phyloP scores from a whole-genome alignment of 2,797 vertebrate genomes.

The Cyclura pinguis region DNA sequence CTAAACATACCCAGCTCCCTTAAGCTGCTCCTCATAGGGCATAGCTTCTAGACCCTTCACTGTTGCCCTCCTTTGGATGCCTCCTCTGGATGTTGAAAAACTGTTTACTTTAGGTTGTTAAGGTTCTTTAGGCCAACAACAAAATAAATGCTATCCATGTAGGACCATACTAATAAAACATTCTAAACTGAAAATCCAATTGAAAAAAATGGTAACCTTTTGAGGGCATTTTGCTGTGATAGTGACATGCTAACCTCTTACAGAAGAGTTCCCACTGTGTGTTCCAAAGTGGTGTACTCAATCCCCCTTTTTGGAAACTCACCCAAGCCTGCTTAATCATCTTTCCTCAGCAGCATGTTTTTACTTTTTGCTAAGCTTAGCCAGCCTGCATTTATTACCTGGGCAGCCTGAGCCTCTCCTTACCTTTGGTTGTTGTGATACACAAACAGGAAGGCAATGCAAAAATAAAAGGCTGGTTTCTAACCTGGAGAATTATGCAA shows the following conservation, averaged over 20 bases:
- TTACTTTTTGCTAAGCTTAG: neutral
- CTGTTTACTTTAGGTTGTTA: neutral
- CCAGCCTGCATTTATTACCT: neutral
- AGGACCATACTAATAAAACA: neutral
- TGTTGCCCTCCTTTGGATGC: too few species aligned
- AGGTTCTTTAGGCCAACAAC: neutral
- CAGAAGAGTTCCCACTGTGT: neutral
- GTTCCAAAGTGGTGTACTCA: neutral
- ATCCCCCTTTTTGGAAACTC: neutral
- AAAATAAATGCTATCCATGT: neutral
- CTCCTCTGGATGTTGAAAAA: neutral
- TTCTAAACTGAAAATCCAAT: neutral
- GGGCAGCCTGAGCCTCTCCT: neutral
- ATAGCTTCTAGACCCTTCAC: too few species aligned
- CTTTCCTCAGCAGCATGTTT: neutral
- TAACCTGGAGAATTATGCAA: neutral
- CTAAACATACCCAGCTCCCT: too few species aligned
- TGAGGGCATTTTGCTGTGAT: neutral
- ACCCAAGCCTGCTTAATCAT: neutral
- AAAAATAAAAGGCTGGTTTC: neutral
- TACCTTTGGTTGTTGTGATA: neutral
- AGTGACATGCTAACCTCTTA: too few species aligned
- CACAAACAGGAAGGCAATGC: neutral
- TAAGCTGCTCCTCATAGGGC: too few species aligned
- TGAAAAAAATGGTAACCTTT: neutral